Evolutionary conservation across 2,113 vertebrate species (phyloP), one percentile per base, ranked within the genome.

Genomic region (Pionites leucogaster): DNA sequence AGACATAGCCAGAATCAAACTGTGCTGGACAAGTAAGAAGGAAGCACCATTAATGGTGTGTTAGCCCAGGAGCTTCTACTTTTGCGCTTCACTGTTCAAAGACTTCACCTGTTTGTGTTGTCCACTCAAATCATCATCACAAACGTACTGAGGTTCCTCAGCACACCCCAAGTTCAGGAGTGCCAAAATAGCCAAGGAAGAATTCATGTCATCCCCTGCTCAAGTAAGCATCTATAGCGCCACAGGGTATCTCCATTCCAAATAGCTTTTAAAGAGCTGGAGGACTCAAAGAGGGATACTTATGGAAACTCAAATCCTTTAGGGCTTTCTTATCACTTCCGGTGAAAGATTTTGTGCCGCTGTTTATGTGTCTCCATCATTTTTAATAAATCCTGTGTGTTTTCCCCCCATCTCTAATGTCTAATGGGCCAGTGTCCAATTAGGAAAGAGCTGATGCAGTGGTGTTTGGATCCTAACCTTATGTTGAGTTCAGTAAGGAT

Each of bases 341-440:
- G 81, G 92, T 74, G 65, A 57, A 69, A 82, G 85, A 59, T 92
- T 95, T 86, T 62, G 59, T 53, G 80, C 82, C 41, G 71, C 46
- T 92, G 86, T 92, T 96, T 94, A 93, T 93, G 81, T 62, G 53
- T 83, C 87, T n/a, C 68, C 75, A 55, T 41, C 52, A 13, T 27
- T 95, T 77, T 18, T 29, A 53, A 82, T 82, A 92, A 25, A 55
- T 70, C 68, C 81, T 18, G 59, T 3, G 25, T 53, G 50, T 37
- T 17, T 13, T 5, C 7, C 4, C 39, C 5, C 62, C 42, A 3
- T 35, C 87, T 67, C 31, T 23, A 67, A 60, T 64, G 80, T 62
- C 90, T 46, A 16, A 37, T 11, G 76, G 68, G 72, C 60, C 50
- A 62, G n/a, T 4, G 83, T 42, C 80, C 89, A 35, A 16, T 86